Evolutionary conservation across 1,140 invertebrate species (phyloP).

Genomic region (Condylostylus longicornis): DNA sequence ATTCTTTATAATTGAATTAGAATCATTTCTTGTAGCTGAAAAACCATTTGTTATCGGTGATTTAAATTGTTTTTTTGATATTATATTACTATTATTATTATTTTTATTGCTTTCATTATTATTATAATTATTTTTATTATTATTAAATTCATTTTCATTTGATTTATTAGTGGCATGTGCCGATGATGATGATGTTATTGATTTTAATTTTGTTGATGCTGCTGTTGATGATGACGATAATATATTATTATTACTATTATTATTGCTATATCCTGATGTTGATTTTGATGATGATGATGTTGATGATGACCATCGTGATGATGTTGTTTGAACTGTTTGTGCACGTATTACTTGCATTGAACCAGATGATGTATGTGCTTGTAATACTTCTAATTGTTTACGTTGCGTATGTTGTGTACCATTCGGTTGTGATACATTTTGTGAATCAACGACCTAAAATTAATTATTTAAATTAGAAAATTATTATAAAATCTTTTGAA

Average conservation of each 20-base stretch:
- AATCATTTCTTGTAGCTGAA: no score
- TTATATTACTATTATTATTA: no score
- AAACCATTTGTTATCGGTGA: no score
- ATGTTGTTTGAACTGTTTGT: conserved; percentile 34
- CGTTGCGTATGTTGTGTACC: conserved; percentile 35
- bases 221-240: conserved; percentile 14
- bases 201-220: conserved; percentile 8
- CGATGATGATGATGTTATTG: no score
- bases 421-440: conserved; percentile 31
- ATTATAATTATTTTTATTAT: no score
- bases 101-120: no score
- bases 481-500: no score
- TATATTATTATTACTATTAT: conserved; percentile 10
- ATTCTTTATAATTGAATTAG: no score
- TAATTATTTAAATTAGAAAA: not conserved
- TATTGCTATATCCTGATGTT: conserved; percentile 2
- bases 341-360: conserved; percentile 38
- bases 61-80: no score
- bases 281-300: conserved; percentile 16
- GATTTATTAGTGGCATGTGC: no score
- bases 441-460: conserved; percentile 30
- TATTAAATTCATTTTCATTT: no score
- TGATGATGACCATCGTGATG: conserved; percentile 34
- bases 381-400: conserved; percentile 37
- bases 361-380: conserved; percentile 34